Conservation (phyloP, 1,140 invertebrate species). For the Potamilus streckersoni region DNA sequence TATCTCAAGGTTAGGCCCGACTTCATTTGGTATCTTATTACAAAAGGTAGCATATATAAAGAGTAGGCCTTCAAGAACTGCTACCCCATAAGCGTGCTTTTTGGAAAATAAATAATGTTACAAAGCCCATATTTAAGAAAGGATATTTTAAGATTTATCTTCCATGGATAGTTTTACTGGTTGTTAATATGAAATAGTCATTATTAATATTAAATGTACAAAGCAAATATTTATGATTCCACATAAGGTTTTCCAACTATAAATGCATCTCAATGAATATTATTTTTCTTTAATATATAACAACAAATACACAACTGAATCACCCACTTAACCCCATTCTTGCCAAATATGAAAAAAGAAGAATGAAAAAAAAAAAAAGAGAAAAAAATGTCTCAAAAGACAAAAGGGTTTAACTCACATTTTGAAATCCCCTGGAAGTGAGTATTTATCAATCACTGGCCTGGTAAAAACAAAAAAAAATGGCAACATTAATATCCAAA, state of each 20-base stretch:
- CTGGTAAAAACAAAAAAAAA: slow-evolving; percentile 38
- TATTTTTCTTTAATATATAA: not conserved
- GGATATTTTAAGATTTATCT: too few species aligned
- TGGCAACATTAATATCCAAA: not conserved
- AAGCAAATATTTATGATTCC: not conserved
- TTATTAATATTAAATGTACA: too few species aligned
- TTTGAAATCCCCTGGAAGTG: slow-evolving; percentile 56
- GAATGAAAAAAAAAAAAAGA: not conserved
- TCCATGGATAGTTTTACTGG: too few species aligned
- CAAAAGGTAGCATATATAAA: too few species aligned
- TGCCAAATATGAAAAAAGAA: not conserved
- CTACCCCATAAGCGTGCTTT: too few species aligned
- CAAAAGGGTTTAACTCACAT: slow-evolving; percentile 45
- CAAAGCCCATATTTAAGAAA: too few species aligned
- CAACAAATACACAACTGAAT: not conserved
- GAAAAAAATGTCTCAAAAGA: too few species aligned
- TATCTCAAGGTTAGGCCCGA: too few species aligned
- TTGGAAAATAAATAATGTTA: too few species aligned
- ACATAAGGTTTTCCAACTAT: not conserved
- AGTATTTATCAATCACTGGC: slow-evolving; percentile 38
- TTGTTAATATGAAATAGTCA: too few species aligned
- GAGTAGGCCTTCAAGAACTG: too few species aligned
- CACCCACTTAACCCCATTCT: not conserved
- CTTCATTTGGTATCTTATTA: too few species aligned
- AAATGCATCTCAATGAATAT: not conserved